phyloP scores from a whole-genome alignment of 1,140 invertebrate genomes.

The Centruroides sculpturatus region DNA sequence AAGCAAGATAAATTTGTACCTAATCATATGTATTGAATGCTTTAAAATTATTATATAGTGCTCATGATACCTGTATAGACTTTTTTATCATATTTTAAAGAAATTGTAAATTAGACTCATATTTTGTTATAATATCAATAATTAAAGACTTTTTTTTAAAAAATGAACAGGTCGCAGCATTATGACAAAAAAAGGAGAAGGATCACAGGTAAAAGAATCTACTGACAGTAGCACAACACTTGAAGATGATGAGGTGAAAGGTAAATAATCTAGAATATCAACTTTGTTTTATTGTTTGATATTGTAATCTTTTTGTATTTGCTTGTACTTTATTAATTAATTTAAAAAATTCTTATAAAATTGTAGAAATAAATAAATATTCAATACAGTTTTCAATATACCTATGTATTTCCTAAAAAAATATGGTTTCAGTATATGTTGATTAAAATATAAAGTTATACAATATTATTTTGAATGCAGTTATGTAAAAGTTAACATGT shows the following conservation, averaged over 20 bases:
- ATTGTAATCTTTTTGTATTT: neutral
- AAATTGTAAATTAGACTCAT: neutral
- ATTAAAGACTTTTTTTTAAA: neutral
- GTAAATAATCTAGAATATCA: conserved; percentile 28
- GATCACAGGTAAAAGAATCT: conserved; percentile 87
- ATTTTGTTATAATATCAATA: neutral
- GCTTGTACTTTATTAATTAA: neutral
- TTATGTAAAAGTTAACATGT: no score
- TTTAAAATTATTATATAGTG: no score
- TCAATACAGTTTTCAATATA: no score
- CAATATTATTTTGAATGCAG: no score
- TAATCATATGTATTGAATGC: no score
- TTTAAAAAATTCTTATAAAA: no score
- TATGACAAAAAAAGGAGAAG: conserved; percentile 82
- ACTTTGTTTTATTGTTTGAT: neutral
- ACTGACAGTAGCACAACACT: conserved; percentile 82
- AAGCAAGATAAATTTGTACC: no score
- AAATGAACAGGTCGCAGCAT: conserved; percentile 53
- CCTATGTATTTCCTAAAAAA: no score
- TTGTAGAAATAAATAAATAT: no score
- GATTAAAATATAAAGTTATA: no score
- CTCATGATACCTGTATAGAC: no score
- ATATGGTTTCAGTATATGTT: no score
- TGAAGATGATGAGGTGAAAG: conserved; percentile 62
- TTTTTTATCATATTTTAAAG: neutral